Evolutionary conservation across 2,113 vertebrate genomes (phyloP).

Genomic region (Psittacula cyanocephala): DNA sequence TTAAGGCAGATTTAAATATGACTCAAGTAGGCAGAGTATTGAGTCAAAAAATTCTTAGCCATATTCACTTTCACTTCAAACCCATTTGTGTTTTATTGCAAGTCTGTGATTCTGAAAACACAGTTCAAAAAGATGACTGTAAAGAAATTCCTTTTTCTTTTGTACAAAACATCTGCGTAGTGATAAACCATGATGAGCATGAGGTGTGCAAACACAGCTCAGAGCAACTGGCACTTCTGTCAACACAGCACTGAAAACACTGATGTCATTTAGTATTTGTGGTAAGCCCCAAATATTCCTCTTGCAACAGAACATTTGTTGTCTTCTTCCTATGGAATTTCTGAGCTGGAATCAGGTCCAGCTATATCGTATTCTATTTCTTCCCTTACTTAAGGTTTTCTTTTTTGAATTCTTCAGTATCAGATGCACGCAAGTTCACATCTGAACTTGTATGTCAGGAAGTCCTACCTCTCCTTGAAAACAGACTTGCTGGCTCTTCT

Average conservation of each 20-base stretch:
- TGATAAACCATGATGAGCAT: not conserved
- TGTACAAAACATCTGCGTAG: slow-evolving; percentile 1
- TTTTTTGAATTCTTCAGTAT: not conserved
- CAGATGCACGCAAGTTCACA: not conserved
- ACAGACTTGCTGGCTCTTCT: not conserved
- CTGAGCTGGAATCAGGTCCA: not conserved
- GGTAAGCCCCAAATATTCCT: slow-evolving; percentile 32
- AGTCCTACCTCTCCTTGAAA: not conserved
- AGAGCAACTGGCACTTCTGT: slow-evolving; percentile 37
- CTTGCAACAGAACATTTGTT: slow-evolving; percentile 31
- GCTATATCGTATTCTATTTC: not conserved
- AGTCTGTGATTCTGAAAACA: not conserved
- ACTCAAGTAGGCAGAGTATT: not conserved
- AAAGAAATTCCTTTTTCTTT: not conserved
- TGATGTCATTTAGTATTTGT: slow-evolving; percentile 36
- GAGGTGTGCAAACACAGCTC: not conserved
- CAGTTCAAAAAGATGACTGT: not conserved
- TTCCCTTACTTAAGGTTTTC: not conserved
- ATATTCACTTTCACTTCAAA: not conserved
- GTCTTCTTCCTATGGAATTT: slow-evolving; percentile 28
- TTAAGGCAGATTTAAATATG: not conserved
- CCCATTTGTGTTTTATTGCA: not conserved
- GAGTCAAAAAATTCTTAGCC: not conserved
- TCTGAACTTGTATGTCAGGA: not conserved
- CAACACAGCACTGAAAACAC: not conserved